phyloP scores from a whole-genome alignment of 2,113 vertebrate species.

The Tympanuchus pallidicinctus region DNA sequence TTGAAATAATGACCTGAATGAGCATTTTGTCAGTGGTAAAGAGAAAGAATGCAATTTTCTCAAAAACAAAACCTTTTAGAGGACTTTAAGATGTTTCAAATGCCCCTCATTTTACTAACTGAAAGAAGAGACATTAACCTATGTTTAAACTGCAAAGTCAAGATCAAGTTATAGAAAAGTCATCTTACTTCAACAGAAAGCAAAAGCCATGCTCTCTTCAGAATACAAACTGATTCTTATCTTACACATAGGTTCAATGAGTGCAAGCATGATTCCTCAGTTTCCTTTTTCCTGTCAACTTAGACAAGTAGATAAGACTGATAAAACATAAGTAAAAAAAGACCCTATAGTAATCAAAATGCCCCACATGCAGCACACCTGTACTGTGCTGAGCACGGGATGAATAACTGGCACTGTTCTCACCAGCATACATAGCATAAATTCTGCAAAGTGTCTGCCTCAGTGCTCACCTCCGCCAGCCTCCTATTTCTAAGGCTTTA shows the following conservation, averaged over 20 bases:
- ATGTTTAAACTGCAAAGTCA: not conserved
- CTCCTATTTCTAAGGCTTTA: not conserved
- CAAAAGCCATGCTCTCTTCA: not conserved
- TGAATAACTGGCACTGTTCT: not conserved
- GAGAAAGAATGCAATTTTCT: not conserved
- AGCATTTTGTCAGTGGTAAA: not conserved
- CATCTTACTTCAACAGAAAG: not conserved
- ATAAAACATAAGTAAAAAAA: not conserved
- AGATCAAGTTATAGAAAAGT: not conserved
- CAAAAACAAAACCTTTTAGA: not conserved
- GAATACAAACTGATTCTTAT: not conserved
- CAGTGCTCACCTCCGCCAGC: not conserved
- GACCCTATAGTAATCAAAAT: not conserved
- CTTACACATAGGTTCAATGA: not conserved
- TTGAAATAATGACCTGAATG: not conserved
- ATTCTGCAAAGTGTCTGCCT: not conserved
- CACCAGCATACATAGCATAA: fast-evolving
- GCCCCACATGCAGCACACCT: not conserved
- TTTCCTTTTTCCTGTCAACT: not conserved
- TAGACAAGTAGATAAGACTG: not conserved
- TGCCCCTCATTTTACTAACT: not conserved
- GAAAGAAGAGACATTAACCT: not conserved
- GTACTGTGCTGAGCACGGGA: fast-evolving
- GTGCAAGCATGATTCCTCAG: not conserved
- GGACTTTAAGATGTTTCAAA: not conserved